Conservation (phyloP, 1,140 invertebrate genomes). For the Leucophenga varia region DNA sequence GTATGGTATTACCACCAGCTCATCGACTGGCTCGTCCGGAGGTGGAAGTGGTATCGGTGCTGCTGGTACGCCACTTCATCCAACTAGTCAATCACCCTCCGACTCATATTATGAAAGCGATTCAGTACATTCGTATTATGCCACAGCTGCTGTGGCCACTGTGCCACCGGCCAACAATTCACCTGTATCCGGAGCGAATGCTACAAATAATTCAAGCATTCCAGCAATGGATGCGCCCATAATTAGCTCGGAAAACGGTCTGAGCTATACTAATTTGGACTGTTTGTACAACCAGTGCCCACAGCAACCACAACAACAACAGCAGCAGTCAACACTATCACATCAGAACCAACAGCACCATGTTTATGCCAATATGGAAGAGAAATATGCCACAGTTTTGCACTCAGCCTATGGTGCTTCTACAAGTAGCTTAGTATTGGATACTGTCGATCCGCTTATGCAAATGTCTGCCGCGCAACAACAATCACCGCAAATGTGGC, state of each 20-base stretch:
- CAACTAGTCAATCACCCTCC: constrained; percentile 44
- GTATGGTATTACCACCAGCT: constrained; percentile 49
- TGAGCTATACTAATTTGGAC: constrained; percentile 89
- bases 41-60: constrained; percentile 7
- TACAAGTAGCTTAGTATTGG: constrained; percentile 47
- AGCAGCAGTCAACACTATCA: constrained; percentile 24
- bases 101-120: constrained; percentile 52
- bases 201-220: constrained; percentile 33
- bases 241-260: constrained; percentile 79
- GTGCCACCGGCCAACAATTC: constrained; percentile 49
- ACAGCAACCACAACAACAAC: constrained; percentile 10
- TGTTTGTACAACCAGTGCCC: constrained; percentile 58
- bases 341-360: constrained; percentile 8
- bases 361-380: constrained; percentile 40
- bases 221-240: constrained; percentile 61
- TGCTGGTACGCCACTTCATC: constrained; percentile 39
- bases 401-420: constrained; percentile 44
- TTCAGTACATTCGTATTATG: constrained; percentile 49
- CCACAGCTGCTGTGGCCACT: constrained; percentile 46
- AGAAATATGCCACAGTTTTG: constrained; percentile 46
- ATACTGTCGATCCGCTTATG: constrained; percentile 54
- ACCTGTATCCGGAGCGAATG: constrained; percentile 47
- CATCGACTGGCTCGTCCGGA: constrained; percentile 7
- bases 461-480: constrained; percentile 43
- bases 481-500: constrained; percentile 48